These are phyloP conservation scores for Parnassius orleans DNA, from an alignment of 2,888 invertebrate genomes.

Conservation along the genomic window DNA sequence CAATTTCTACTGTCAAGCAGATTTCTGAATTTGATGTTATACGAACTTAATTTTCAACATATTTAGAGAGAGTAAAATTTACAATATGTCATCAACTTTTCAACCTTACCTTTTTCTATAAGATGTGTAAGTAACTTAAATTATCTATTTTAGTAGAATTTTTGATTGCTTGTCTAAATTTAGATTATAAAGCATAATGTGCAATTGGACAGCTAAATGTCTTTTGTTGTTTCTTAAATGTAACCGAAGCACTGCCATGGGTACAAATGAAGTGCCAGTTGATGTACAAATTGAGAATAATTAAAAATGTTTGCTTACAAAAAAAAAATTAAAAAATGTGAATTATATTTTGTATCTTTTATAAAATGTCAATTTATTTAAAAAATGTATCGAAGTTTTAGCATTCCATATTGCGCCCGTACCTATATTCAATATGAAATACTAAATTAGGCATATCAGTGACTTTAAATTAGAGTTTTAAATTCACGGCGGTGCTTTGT, in stretches of 20 bases:
- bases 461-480: conserved; percentile 15
- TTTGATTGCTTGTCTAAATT: conserved; percentile 17
- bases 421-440: no score
- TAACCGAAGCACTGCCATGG: conserved; percentile 20
- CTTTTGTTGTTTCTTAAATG: conserved; percentile 14
- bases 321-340: no score
- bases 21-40: no score
- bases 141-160: conserved; percentile 8
- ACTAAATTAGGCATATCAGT: conserved; percentile 14
- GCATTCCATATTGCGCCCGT: no score
- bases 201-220: conserved; percentile 13
- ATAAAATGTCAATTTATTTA: no score
- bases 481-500: conserved; percentile 22
- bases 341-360: background rate
- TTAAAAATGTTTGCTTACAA: background rate
- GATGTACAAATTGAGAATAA: background rate
- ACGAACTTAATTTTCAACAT: background rate
- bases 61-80: conserved; percentile 6
- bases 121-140: conserved; percentile 1
- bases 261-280: background rate
- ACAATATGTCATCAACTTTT: conserved; percentile 9
- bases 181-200: conserved; percentile 9
- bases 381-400: no score
- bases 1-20: no score
- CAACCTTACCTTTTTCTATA: background rate